A percentile compares a stretch with the other conserved stretches of the same genome.
Evolutionary conservation across 2,113 vertebrate species (phyloP).

Genomic region (Oreochromis tanganicae): DNA sequence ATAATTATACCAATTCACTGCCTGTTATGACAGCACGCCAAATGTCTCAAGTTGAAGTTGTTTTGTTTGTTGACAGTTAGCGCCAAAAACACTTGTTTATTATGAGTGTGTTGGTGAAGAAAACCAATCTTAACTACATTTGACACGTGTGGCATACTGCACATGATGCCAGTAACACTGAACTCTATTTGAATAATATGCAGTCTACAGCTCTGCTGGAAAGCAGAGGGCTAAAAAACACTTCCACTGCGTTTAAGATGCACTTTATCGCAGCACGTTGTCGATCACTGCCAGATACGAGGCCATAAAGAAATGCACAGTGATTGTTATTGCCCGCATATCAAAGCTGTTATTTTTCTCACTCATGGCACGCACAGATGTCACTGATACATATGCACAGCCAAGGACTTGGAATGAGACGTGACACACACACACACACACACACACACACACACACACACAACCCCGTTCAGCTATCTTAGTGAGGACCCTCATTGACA

Average conservation of each 20-base stretch:
- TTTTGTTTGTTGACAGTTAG: conserved; percentile 1
- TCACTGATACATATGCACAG: not conserved
- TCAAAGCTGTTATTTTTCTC: not conserved
- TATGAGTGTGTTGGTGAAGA: not conserved
- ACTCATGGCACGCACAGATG: not conserved
- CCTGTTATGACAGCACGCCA: conserved; percentile 7
- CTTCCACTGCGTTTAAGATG: not conserved
- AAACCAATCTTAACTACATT: not conserved
- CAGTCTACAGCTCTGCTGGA: not conserved
- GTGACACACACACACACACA: not conserved
- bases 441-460: not conserved
- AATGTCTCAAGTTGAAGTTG: not conserved
- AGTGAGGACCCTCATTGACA: too few species aligned
- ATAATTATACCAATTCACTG: not conserved
- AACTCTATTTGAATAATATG: not conserved
- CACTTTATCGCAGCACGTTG: not conserved
- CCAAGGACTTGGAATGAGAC: not conserved
- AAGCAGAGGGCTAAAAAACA: not conserved
- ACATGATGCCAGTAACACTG: not conserved
- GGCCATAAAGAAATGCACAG: not conserved
- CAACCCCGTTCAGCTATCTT: too few species aligned
- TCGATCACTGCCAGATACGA: not conserved
- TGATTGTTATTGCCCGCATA: not conserved
- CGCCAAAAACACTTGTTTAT: not conserved
- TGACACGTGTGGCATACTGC: not conserved